Evolutionary conservation across 2,888 invertebrate species (phyloP).

Genomic region (Epistrophella euchroma): DNA sequence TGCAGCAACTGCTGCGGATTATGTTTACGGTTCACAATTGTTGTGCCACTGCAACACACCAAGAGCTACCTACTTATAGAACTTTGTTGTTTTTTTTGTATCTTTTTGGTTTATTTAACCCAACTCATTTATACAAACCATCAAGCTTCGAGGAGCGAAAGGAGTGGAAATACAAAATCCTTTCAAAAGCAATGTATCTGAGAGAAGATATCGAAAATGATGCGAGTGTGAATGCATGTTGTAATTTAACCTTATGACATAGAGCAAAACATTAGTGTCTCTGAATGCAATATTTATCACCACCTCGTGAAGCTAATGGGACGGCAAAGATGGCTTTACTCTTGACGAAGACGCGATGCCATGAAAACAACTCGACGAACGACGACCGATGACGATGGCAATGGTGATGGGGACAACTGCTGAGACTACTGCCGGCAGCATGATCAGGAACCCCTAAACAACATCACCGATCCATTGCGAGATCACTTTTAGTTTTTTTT

Average conservation of each 20-base stretch:
- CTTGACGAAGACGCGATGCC: constrained; percentile 20
- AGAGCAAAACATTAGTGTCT: constrained; percentile 79
- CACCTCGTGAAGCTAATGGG: constrained; percentile 77
- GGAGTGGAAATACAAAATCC: constrained; percentile 38
- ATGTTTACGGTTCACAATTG: constrained; percentile 71
- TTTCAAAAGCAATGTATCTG: constrained; percentile 66
- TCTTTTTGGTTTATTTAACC: constrained; percentile 32
- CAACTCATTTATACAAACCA: constrained; percentile 62
- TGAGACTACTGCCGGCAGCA: constrained; percentile 1
- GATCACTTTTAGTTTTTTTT: constrained; percentile 42
- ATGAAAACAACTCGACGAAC: constrained; percentile 25
- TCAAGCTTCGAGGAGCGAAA: constrained; percentile 33
- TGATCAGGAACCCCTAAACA: constrained; percentile 28
- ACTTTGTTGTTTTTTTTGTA: constrained; percentile 7
- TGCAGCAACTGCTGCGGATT: constrained; percentile 68
- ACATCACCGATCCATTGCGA: constrained; percentile 51
- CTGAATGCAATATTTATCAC: constrained; percentile 79
- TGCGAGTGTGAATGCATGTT: constrained; percentile 79
- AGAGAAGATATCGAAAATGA: constrained; percentile 75
- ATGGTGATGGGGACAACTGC: not conserved
- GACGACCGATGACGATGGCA: constrained; percentile 2
- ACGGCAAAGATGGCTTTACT: constrained; percentile 65
- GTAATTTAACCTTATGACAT: constrained; percentile 80
- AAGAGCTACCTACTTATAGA: constrained; percentile 72
- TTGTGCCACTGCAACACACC: constrained; percentile 68